phyloP scores from a whole-genome alignment of 2,113 vertebrate species.

The Mustelus asterias region DNA sequence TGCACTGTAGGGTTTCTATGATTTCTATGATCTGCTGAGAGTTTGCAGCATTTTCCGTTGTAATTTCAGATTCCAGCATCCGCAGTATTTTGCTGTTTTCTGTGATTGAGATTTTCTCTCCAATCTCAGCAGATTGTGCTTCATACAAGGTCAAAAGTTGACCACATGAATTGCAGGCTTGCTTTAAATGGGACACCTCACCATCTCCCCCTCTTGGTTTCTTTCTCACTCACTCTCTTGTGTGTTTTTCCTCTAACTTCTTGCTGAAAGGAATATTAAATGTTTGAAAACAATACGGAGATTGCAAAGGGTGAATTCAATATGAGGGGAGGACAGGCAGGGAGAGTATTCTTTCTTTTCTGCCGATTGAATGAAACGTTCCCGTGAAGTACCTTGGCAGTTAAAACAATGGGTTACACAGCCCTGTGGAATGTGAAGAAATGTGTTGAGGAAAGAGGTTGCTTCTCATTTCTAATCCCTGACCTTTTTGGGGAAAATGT shows the following conservation, averaged over 20 bases:
- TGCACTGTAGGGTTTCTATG: no score
- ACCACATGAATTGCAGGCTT: background rate
- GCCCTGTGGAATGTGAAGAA: slow-evolving; percentile 1
- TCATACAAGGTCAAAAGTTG: background rate
- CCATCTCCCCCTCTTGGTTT: background rate
- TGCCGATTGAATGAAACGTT: background rate
- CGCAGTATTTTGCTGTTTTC: no score
- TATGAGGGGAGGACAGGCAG: background rate
- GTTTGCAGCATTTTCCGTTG: no score
- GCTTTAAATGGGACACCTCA: background rate
- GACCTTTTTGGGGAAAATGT: slow-evolving; percentile 10
- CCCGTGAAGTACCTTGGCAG: background rate
- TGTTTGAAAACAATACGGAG: background rate
- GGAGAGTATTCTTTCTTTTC: background rate
- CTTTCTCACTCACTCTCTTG: background rate
- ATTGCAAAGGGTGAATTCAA: slow-evolving; percentile 21
- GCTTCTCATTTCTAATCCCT: slow-evolving; percentile 21
- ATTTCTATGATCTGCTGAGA: no score
- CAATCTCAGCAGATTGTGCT: background rate
- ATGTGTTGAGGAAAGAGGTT: background rate
- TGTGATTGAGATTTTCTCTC: background rate
- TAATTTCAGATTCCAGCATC: no score
- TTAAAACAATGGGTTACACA: background rate
- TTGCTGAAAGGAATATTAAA: background rate
- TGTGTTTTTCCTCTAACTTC: background rate